Evolutionary conservation across 2,888 invertebrate genomes (phyloP).

Genomic region (Petrolisthes cinctipes): DNA sequence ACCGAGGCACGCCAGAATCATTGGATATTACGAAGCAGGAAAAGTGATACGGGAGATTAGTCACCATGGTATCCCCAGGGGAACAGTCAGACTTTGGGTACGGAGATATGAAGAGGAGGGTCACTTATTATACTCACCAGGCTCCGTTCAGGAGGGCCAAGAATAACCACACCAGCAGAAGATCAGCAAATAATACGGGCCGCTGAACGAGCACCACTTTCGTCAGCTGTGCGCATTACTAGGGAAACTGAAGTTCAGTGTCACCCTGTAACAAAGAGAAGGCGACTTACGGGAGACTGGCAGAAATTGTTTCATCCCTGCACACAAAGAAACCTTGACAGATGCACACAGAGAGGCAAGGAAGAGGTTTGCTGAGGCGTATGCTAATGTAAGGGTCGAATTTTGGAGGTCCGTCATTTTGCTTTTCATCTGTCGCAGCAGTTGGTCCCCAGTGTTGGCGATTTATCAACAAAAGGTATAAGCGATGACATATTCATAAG

Average conservation of each 20-base stretch:
- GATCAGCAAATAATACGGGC: neutral
- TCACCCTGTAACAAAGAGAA: neutral
- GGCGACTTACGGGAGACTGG: neutral
- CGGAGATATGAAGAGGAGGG: neutral
- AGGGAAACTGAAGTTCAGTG: neutral
- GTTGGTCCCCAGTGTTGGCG: neutral
- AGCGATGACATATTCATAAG: neutral
- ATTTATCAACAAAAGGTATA: neutral
- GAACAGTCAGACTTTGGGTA: constrained; percentile 1
- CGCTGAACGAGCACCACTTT: neutral
- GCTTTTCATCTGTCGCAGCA: neutral
- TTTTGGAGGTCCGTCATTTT: constrained; percentile 12
- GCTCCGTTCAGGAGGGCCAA: neutral
- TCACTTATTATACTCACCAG: neutral
- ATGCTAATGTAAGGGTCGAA: constrained; percentile 6
- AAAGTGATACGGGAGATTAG: neutral
- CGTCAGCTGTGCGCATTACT: neutral
- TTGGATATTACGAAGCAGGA: neutral
- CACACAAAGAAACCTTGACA: neutral
- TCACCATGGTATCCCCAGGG: neutral
- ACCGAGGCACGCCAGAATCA: too few species aligned
- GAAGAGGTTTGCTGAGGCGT: constrained; percentile 2
- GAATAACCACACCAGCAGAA: neutral
- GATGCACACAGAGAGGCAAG: constrained; percentile 6
- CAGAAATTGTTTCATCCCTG: neutral